Base-by-base conservation (phyloP, 2,113 vertebrate species). In the Ammodytes dubius region DNA sequence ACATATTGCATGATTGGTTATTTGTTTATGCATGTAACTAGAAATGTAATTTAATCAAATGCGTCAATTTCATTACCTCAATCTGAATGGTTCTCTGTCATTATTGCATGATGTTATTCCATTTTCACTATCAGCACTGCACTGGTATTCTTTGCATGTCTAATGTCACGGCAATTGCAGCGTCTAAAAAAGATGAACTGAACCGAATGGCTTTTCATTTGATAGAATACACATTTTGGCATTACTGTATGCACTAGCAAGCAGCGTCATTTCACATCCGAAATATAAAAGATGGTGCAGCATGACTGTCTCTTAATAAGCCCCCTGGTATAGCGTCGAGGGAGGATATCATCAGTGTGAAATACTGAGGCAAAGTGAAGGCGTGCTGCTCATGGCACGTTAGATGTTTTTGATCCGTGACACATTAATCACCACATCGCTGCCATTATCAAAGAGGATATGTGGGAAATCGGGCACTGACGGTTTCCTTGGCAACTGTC, bases 401-500 rank as follows among this genome's bases (percentile, higher is more conserved):
- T 89, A 90, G 81, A 91, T 86, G 77, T 86, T 84, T 94, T 91
- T 90, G 79, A 93, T 92, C 88, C 86, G 83, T 86, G 86, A 90
- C 87, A 87, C 80, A 87, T 92, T 94, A 91, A 91, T 94, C 81
- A 87, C 63, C 59, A 79, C 86, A 83, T 91, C 82, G 77, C 79
- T 91, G 90, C 64, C 73, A 77, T 93, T 90, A 89, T 86, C 82
- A 84, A 82, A 87, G 82, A 87, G 82, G 79, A 92, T 87, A 84
- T 73, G 27, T 27, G 27, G 69, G 67, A 70, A 87, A 91, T 87
- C 59, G 88, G 70, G 77, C 76, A 37, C 68, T 58, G 81, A 80
- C 49, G 46, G 91, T 94, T 93, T 90, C 93, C 94, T 87, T 90
- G 91, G 93, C 86, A 95, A 95, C 94, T 68, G 83, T 81, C 61